Conservation (phyloP, 2,797 vertebrate species). For the Ctenopoma kingsleyae region DNA sequence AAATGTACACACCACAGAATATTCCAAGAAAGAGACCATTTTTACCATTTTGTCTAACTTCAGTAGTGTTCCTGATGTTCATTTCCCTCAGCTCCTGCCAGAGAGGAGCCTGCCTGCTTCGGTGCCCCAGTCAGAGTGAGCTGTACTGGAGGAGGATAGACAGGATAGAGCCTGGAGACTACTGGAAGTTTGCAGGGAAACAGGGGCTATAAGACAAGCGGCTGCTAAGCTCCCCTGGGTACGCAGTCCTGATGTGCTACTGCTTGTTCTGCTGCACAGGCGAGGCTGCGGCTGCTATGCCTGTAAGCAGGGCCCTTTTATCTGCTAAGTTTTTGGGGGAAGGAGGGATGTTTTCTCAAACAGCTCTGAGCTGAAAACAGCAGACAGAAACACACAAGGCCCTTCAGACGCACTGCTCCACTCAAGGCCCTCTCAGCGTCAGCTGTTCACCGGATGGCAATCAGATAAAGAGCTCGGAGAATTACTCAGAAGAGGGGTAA, state of each 20-base stretch:
- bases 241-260: constrained; percentile 72
- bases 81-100: constrained; percentile 73
- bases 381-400: constrained; percentile 87
- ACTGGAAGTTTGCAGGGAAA: constrained; percentile 67
- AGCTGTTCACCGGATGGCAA: constrained; percentile 89
- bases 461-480: constrained; percentile 89
- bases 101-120: constrained; percentile 61
- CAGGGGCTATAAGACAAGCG: constrained; percentile 68
- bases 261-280: constrained; percentile 68
- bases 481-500: constrained; percentile 80
- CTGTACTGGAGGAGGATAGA: constrained; percentile 71
- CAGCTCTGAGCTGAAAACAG: constrained; percentile 88
- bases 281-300: constrained; percentile 66
- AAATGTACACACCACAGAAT: constrained; percentile 67
- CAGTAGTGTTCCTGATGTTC: constrained; percentile 65
- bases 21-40: constrained; percentile 68
- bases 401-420: constrained; percentile 84
- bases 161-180: constrained; percentile 71
- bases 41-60: constrained; percentile 81
- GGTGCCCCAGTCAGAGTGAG: constrained; percentile 72
- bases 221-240: constrained; percentile 73
- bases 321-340: constrained; percentile 84
- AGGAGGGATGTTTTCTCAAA: constrained; percentile 82
- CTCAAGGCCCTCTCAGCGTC: constrained; percentile 86
- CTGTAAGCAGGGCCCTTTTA: constrained; percentile 86